A percentile compares a stretch with the other conserved stretches of the same genome.
Conservation (phyloP, 2,113 vertebrate species). For the Zapus hudsonius region DNA sequence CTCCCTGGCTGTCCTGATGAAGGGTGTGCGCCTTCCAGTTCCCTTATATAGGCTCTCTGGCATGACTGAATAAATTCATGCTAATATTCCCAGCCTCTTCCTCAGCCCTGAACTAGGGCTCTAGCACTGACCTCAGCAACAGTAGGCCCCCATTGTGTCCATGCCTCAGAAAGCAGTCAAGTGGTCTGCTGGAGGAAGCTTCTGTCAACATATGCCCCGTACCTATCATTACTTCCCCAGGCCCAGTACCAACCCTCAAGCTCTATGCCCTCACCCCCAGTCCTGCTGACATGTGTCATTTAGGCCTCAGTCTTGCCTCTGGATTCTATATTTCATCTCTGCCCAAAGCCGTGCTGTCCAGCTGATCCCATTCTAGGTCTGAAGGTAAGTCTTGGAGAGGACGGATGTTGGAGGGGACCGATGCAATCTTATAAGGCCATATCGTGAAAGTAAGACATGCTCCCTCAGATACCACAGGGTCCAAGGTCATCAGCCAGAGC, state of each 20-base stretch:
- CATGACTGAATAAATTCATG: neutral
- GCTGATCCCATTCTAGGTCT: neutral
- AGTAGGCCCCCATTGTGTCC: no score
- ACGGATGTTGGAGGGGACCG: neutral
- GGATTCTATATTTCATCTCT: neutral
- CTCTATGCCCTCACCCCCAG: fast-evolving
- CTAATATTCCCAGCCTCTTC: neutral
- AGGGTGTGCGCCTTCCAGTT: neutral
- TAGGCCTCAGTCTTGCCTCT: no score
- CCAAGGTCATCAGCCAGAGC: neutral
- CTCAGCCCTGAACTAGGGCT: neutral
- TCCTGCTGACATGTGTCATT: no score
- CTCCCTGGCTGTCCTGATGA: neutral
- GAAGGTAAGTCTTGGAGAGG: neutral
- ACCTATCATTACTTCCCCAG: neutral
- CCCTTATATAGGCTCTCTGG: neutral
- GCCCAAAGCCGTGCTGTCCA: neutral
- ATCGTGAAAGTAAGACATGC: neutral
- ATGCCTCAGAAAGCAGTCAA: neutral
- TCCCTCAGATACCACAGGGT: neutral
- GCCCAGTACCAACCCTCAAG: neutral
- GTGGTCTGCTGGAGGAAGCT: fast-evolving
- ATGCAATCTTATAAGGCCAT: neutral
- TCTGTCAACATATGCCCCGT: neutral
- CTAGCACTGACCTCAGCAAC: neutral